Conservation (phyloP, 2,797 vertebrate species). For the Loriculus beryllinus region DNA sequence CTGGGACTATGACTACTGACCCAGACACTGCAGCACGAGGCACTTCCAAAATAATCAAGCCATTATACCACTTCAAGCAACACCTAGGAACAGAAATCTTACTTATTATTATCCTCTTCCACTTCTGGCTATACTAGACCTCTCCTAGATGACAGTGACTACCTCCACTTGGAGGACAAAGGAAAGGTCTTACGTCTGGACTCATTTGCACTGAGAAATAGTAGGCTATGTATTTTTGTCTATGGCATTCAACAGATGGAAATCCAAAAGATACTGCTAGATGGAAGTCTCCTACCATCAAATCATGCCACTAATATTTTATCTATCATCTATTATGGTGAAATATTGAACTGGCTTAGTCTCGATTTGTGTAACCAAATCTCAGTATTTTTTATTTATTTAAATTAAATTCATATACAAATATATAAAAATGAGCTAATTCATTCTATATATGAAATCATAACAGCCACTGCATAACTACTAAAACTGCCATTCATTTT, state of each 20-base stretch:
- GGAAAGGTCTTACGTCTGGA: background rate
- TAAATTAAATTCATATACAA: background rate
- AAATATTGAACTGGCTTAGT: background rate
- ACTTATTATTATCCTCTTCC: background rate
- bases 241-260: background rate
- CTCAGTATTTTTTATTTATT: background rate
- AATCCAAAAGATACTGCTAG: background rate
- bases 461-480: background rate
- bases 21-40: background rate
- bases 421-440: background rate
- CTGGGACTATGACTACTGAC: background rate
- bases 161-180: background rate
- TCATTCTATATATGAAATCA: background rate
- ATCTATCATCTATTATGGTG: background rate
- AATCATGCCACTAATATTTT: background rate
- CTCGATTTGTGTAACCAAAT: background rate
- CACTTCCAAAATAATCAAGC: background rate
- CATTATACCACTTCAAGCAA: background rate
- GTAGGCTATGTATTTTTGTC: background rate
- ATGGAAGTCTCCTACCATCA: background rate
- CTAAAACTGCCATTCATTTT: slow-evolving; percentile 9
- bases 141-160: background rate
- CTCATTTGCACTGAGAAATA: background rate
- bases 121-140: background rate
- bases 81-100: background rate